A percentile compares a stretch with the other conserved stretches of the same genome.
Conservation (phyloP, 2,797 vertebrate species). For the Alca torda region DNA sequence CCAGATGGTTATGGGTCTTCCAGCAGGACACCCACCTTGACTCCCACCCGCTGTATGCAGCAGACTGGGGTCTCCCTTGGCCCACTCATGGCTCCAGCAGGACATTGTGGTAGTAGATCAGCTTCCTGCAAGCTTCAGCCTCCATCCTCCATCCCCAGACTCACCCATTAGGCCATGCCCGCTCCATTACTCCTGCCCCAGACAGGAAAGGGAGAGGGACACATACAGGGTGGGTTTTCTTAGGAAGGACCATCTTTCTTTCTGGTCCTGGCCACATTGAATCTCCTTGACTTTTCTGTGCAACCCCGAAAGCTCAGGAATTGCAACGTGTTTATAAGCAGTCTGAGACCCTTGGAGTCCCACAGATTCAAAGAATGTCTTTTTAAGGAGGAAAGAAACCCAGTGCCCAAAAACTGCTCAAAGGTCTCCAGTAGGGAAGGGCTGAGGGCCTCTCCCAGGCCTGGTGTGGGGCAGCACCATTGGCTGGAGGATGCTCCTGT, state of each 20-base stretch:
- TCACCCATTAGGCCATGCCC: background rate
- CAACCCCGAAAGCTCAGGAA: background rate
- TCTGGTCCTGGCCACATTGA: background rate
- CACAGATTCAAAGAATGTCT: background rate
- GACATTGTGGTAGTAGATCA: background rate
- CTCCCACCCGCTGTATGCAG: background rate
- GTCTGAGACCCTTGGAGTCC: background rate
- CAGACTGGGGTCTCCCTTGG: background rate
- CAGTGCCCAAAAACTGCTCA: background rate
- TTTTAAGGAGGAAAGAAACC: background rate
- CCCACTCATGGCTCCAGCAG: background rate
- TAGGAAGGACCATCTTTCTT: background rate
- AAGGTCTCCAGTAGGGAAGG: background rate
- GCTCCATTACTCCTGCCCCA: background rate
- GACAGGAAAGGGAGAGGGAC: background rate
- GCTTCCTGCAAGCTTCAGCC: background rate
- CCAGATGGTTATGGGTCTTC: background rate
- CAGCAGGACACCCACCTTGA: accelerated
- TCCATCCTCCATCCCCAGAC: background rate
- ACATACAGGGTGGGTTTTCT: background rate
- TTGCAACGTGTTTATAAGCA: background rate
- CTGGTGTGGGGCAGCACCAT: background rate
- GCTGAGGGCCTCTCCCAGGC: background rate
- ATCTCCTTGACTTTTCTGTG: background rate
- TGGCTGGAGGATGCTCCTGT: background rate